Percentiles rank a stretch among this genome's conserved stretches.
Evolutionary conservation across 2,797 vertebrate species (phyloP).

Genomic region (Acipenser transmontanus): DNA sequence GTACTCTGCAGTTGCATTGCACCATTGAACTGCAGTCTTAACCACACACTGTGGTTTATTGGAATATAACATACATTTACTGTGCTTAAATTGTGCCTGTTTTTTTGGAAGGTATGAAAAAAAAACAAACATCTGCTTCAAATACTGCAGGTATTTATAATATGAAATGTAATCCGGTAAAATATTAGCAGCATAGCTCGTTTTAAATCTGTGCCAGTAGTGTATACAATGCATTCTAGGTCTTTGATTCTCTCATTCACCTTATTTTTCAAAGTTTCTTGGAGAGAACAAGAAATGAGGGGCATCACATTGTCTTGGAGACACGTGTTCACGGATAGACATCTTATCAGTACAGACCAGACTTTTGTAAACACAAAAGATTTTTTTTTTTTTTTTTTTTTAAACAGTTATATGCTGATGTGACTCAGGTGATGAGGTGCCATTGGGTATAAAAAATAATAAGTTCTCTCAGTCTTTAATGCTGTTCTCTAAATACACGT

Average conservation of each 20-base stretch:
- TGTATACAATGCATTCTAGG: neutral
- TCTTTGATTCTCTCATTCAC: conserved; percentile 17
- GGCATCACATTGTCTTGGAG: conserved; percentile 43
- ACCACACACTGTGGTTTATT: neutral
- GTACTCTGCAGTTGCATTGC: neutral
- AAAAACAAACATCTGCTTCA: conserved; percentile 25
- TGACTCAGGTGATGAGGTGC: conserved; percentile 4
- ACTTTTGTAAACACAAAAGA: conserved; percentile 44
- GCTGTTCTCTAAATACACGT: no score
- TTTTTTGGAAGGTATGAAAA: conserved; percentile 25
- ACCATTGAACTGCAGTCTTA: conserved; percentile 25
- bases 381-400: conserved; percentile 22
- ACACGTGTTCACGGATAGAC: conserved; percentile 41
- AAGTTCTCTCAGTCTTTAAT: no score
- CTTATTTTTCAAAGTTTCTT: conserved; percentile 9
- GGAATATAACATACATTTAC: neutral
- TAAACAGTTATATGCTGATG: conserved; percentile 21
- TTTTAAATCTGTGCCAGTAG: conserved; percentile 36
- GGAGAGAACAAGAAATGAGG: conserved; percentile 38
- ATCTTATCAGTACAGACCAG: conserved; percentile 49
- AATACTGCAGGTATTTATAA: conserved; percentile 36
- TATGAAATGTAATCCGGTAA: conserved; percentile 40
- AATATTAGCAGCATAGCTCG: conserved; percentile 36
- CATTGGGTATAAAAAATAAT: no score
- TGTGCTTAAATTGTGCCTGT: conserved; percentile 28